These are phyloP conservation scores for Aurelia coerulea DNA, from an alignment of 30 jellyfish, hydroid and myxozoan genomes.

Conservation along the genomic window DNA sequence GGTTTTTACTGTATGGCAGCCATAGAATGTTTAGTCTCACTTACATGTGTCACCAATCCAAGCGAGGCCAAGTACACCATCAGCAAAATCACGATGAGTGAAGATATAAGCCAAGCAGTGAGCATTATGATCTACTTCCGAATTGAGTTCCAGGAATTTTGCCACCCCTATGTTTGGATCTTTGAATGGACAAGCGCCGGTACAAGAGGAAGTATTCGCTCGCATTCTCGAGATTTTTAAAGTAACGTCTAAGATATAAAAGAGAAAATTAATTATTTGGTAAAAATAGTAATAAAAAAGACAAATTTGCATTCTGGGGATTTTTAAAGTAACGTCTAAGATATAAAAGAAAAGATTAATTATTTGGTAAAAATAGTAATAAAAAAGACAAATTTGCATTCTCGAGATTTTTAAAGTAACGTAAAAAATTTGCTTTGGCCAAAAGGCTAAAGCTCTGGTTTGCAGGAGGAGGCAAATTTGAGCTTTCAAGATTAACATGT, in stretches of 20 bases:
- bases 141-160: constrained; percentile 87
- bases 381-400: neutral
- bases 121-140: constrained; percentile 79
- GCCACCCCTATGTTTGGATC: constrained; percentile 91
- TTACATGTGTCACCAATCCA: constrained; percentile 96
- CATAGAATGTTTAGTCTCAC: neutral
- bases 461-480: too few species aligned
- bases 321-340: constrained; percentile 19
- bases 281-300: neutral
- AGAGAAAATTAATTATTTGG: neutral
- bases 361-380: too few species aligned
- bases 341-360: neutral
- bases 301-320: neutral
- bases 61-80: constrained; percentile 98
- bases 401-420: too few species aligned
- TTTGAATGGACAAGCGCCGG: constrained; percentile 32
- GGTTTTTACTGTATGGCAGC: too few species aligned
- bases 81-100: constrained; percentile 94
- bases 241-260: constrained; percentile 50
- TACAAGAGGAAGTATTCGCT: constrained; percentile 50
- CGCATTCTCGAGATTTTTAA: constrained; percentile 74
- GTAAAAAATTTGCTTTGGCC: neutral
- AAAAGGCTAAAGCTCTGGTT: too few species aligned
- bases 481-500: too few species aligned
- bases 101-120: constrained; percentile 92